Conservation (phyloP, 2,888 invertebrate species). For the Sylvicola cinctus region DNA sequence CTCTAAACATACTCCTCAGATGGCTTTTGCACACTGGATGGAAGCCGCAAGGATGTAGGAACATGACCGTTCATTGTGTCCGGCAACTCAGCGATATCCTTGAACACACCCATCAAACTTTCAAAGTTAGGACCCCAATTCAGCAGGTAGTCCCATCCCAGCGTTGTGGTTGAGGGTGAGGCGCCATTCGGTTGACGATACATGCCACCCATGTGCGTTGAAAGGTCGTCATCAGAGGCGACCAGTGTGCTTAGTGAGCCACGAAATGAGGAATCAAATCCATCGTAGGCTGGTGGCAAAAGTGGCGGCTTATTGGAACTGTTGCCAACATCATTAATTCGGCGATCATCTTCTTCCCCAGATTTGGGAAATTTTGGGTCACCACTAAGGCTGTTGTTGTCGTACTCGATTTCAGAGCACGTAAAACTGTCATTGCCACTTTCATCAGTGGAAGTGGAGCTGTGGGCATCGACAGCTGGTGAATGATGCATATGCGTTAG, state of each 20-base stretch:
- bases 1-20: slow-evolving; percentile 70
- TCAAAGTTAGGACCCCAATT: slow-evolving; percentile 96
- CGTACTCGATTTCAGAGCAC: slow-evolving; percentile 94
- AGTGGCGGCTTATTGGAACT: slow-evolving; percentile 34
- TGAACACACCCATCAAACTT: slow-evolving; percentile 85
- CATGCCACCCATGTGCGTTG: slow-evolving; percentile 57
- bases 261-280: slow-evolving; percentile 83
- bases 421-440: slow-evolving; percentile 94
- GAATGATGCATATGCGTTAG: slow-evolving; percentile 52
- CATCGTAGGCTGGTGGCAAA: slow-evolving; percentile 65
- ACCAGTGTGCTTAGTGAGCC: slow-evolving; percentile 85
- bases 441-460: slow-evolving; percentile 74
- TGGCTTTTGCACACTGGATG: slow-evolving; percentile 60
- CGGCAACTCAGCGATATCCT: slow-evolving; percentile 87
- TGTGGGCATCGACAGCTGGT: slow-evolving; percentile 47
- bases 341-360: slow-evolving; percentile 37
- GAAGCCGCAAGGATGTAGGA: slow-evolving; percentile 51
- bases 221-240: slow-evolving; percentile 80
- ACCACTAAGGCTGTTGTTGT: slow-evolving; percentile 67
- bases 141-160: slow-evolving; percentile 85
- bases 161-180: slow-evolving; percentile 54
- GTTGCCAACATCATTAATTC: slow-evolving; percentile 31
- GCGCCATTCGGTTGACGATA: slow-evolving; percentile 58
- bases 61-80: slow-evolving; percentile 57
- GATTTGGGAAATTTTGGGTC: slow-evolving; percentile 45